Base-by-base conservation (phyloP, 2,797 vertebrate species). In the Acipenser transmontanus region DNA sequence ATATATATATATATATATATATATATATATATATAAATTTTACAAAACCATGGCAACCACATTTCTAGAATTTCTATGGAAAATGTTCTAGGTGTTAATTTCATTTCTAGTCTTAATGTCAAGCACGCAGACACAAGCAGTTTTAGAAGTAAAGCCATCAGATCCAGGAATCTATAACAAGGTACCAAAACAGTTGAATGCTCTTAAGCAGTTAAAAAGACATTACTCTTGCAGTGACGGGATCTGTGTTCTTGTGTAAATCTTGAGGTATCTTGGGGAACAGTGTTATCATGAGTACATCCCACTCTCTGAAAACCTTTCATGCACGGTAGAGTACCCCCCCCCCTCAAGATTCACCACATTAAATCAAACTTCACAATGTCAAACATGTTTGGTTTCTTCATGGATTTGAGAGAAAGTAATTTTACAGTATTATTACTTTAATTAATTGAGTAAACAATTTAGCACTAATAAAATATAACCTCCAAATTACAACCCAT, bases 21-120 rank as follows among this genome's bases (percentile, higher is more conserved):
- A 17, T 34, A 34, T 34, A 34, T 34, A 34, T 34, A 34, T 34
- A 34, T 34, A 34, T 34, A n/a, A n/a, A n/a, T n/a, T n/a, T n/a
- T n/a, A n/a, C 13, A 65, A 65, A 47, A 56, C 64, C 64, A 65
- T 65, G 64, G 64, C 56, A 50, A 65, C 64, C 54, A 11, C n/a
- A n/a, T n/a, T n/a, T n/a, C n/a, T n/a, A n/a, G n/a, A 1, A 17
- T 61, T 61, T 61, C 60, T 61, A 47, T 20, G 60, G 60, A 7
- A 61, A 8, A 61, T 7, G 14, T n/a, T 61, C 34, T 20, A 20
- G 20, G 17, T 17, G 60, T 61, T 61, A 61, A 61, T 61, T 67
- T 67, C 59, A 61, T 61, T 61, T 67, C 48, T 61, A n/a, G 50
- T 51, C 66, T 61, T 34, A 48, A 61, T 67, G 57, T 61, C 65